phyloP scores from a whole-genome alignment of 2,113 vertebrate species.

The Sylvia atricapilla region DNA sequence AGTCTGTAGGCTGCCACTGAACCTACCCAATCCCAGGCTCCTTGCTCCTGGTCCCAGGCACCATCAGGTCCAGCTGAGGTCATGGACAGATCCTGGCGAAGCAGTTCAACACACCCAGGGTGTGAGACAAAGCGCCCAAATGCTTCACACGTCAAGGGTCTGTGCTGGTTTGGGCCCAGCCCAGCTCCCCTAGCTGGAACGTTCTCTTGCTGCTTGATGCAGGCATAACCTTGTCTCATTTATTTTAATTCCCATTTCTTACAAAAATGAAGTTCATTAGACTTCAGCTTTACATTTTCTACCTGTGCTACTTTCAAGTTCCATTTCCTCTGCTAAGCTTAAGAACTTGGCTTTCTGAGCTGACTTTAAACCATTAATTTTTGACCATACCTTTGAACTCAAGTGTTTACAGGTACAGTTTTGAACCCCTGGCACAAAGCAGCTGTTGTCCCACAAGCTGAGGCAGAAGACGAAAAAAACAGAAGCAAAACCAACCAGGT shows the following conservation, averaged over 20 bases:
- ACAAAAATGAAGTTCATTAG: background rate
- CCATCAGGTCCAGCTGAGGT: background rate
- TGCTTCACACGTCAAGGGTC: background rate
- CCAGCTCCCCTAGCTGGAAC: background rate
- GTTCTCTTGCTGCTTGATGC: background rate
- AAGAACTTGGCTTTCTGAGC: background rate
- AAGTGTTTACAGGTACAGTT: background rate
- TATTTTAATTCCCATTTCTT: background rate
- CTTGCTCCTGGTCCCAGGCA: background rate
- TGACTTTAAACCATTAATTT: background rate
- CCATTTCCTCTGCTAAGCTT: background rate
- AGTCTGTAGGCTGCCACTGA: background rate
- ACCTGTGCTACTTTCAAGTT: background rate
- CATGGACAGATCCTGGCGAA: background rate
- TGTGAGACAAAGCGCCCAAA: background rate
- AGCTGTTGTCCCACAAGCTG: background rate
- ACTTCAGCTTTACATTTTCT: background rate
- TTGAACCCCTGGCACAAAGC: background rate
- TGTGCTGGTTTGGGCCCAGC: background rate
- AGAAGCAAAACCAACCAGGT: background rate
- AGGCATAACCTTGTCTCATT: background rate
- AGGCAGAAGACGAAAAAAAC: background rate
- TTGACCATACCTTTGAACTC: background rate
- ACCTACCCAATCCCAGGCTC: background rate
- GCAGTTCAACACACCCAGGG: background rate